These are phyloP conservation scores for Drosophila limbata DNA, from an alignment of 2,888 invertebrate species.

Conservation along the genomic window DNA sequence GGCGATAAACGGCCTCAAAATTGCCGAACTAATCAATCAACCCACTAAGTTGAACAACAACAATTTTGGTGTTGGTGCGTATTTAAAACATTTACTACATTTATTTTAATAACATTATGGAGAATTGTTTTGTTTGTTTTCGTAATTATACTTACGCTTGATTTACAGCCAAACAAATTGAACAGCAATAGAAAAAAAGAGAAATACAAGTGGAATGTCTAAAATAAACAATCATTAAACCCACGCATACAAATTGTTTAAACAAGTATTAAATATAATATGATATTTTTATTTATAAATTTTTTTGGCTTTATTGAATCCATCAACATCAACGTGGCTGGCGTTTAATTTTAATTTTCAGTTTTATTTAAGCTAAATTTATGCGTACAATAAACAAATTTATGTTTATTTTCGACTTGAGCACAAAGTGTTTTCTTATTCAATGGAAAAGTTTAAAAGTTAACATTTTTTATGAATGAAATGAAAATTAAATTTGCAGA, in stretches of 20 bases:
- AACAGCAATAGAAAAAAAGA: not conserved
- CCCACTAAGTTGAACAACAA: slow-evolving; percentile 81
- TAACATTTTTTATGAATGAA: slow-evolving; percentile 1
- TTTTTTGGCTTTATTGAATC: slow-evolving; percentile 22
- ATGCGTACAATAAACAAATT: slow-evolving; percentile 22
- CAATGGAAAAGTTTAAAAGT: slow-evolving; percentile 13
- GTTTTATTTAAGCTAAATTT: slow-evolving; percentile 12
- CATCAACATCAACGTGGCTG: slow-evolving; percentile 14
- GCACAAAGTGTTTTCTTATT: slow-evolving; percentile 11
- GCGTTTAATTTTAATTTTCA: slow-evolving; percentile 16
- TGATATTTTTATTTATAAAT: slow-evolving; percentile 52
- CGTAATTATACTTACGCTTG: slow-evolving; percentile 35
- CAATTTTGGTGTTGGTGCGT: slow-evolving; percentile 75
- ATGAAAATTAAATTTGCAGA: not conserved
- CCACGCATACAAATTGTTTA: slow-evolving; percentile 30
- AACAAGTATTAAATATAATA: slow-evolving; percentile 46
- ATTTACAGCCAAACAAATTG: slow-evolving; percentile 35
- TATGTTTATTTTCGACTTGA: slow-evolving; percentile 5
- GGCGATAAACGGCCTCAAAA: slow-evolving; percentile 71
- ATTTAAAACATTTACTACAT: slow-evolving; percentile 6
- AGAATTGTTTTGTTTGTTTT: slow-evolving; percentile 28
- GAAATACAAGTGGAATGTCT: slow-evolving; percentile 31
- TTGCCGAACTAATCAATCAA: slow-evolving; percentile 82
- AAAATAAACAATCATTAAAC: slow-evolving; percentile 46
- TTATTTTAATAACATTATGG: slow-evolving; percentile 4